Conservation (phyloP, 2,888 invertebrate genomes). For the Trachelus tabidus region DNA sequence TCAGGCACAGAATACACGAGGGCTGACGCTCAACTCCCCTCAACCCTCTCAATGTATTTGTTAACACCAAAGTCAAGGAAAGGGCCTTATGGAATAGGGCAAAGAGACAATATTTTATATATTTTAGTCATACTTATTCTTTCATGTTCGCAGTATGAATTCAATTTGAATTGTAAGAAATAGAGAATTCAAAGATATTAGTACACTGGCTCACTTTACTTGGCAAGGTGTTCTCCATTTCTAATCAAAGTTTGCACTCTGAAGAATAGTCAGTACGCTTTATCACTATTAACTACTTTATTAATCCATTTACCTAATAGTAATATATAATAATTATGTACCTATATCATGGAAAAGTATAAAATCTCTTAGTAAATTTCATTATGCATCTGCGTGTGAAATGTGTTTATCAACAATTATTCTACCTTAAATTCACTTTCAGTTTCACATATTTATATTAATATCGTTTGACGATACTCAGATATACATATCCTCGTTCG, state of each 20-base stretch:
- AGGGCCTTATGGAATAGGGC: not conserved
- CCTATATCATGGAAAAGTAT: not conserved
- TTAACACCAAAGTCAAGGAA: not conserved
- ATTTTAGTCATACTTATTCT: not conserved
- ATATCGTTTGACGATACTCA: not conserved
- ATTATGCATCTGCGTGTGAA: not conserved
- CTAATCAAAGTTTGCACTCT: not conserved
- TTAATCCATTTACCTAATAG: not conserved
- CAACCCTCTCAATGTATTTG: too few relatives aligned
- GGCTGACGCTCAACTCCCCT: too few relatives aligned
- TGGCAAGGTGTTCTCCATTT: not conserved
- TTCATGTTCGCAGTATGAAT: not conserved
- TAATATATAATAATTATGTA: not conserved
- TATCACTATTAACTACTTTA: not conserved
- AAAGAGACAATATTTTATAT: not conserved
- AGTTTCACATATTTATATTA: slow-evolving; percentile 2
- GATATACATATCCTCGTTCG: not conserved
- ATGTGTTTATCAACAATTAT: not conserved
- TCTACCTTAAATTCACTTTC: not conserved
- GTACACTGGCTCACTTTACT: not conserved
- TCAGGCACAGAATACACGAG: too few relatives aligned
- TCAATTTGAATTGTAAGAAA: not conserved
- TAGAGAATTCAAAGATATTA: too few relatives aligned
- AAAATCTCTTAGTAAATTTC: not conserved
- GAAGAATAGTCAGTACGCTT: not conserved